phyloP scores from a whole-genome alignment of 2,113 vertebrate species.

The Alligator sinensis region DNA sequence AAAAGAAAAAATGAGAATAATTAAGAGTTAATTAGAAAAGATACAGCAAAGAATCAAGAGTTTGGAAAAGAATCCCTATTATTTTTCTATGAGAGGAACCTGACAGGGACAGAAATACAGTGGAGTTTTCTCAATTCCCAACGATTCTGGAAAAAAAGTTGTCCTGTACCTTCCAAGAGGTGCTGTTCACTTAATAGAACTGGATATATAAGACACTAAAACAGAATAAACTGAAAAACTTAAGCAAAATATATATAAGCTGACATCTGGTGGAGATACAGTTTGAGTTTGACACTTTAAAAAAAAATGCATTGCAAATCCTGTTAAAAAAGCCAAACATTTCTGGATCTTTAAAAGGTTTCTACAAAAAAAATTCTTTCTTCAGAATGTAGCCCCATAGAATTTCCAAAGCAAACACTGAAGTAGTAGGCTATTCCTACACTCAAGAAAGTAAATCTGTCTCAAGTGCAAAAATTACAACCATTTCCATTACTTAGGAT shows the following conservation, averaged over 20 bases:
- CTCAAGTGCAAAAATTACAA: neutral
- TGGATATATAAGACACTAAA: neutral
- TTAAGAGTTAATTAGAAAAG: constrained; percentile 53
- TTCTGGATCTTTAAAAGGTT: neutral
- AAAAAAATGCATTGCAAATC: neutral
- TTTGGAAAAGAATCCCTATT: neutral
- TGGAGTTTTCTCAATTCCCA: neutral
- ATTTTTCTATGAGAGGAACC: neutral
- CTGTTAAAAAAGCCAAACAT: neutral
- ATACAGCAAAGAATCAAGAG: neutral
- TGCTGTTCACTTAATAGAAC: neutral
- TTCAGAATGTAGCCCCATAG: neutral
- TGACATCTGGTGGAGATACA: neutral
- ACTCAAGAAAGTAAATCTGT: neutral
- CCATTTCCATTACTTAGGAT: neutral
- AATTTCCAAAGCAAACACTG: neutral
- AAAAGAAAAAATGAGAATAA: constrained; percentile 71
- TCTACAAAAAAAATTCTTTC: neutral
- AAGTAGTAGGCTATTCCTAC: neutral
- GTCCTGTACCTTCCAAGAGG: neutral
- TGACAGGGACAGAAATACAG: neutral
- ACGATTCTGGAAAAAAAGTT: neutral
- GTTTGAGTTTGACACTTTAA: neutral
- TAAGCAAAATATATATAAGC: neutral
- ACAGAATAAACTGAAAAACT: neutral